Evolutionary conservation across 1,140 invertebrate genomes (phyloP).

Genomic region (Laodelphax striatellus): DNA sequence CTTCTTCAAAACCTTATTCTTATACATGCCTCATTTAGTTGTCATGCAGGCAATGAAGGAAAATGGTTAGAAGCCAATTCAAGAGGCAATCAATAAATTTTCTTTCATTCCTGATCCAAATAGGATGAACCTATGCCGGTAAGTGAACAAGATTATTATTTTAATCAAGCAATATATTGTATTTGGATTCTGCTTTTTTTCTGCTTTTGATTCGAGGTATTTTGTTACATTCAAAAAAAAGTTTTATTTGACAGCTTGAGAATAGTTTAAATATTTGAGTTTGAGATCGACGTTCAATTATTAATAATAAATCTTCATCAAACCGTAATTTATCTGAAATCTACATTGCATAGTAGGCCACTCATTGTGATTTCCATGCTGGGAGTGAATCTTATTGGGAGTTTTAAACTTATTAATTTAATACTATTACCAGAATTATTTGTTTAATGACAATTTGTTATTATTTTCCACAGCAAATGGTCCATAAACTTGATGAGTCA

Average conservation of each 20-base stretch:
- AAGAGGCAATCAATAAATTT: slow-evolving; percentile 48
- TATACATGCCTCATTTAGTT: slow-evolving; percentile 56
- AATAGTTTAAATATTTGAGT: too few species aligned
- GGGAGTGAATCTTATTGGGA: background rate
- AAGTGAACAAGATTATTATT: slow-evolving; percentile 15
- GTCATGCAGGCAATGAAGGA: slow-evolving; percentile 47
- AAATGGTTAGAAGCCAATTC: slow-evolving; percentile 46
- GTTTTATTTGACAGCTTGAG: too few species aligned
- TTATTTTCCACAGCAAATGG: slow-evolving; percentile 44
- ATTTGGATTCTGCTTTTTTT: too few species aligned
- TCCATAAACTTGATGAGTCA: slow-evolving; percentile 55
- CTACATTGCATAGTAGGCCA: too few species aligned
- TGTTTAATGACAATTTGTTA: slow-evolving; percentile 45
- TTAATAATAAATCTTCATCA: too few species aligned
- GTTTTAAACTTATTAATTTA: slow-evolving; percentile 17
- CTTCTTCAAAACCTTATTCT: slow-evolving; percentile 44
- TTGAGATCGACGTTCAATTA: too few species aligned
- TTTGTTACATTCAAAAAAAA: too few species aligned
- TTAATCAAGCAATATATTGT: too few species aligned
- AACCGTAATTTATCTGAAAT: too few species aligned
- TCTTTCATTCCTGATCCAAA: slow-evolving; percentile 48
- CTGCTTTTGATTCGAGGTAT: too few species aligned
- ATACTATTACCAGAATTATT: slow-evolving; percentile 52
- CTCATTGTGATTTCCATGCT: background rate
- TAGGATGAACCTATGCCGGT: slow-evolving; percentile 54